Evolutionary conservation across 1,140 invertebrate genomes (phyloP).

Genomic region (Lamellibrachia luymesi): DNA sequence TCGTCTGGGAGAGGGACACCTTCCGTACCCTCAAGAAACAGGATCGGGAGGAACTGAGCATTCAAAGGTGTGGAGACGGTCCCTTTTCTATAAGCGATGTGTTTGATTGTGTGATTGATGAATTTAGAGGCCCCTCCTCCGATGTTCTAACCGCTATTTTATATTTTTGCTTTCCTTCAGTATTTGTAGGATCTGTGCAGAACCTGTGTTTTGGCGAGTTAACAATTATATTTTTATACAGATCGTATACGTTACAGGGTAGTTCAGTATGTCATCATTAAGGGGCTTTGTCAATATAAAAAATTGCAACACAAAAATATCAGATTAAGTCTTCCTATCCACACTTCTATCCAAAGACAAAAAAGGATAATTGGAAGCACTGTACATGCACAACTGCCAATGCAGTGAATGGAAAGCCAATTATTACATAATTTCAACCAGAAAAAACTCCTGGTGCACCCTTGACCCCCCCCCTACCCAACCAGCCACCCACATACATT

Average conservation of each 20-base stretch:
- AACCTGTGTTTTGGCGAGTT: neutral
- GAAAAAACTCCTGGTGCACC: no score
- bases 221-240: neutral
- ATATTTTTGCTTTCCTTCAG: neutral
- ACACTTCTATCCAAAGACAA: no score
- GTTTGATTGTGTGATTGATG: neutral
- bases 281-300: neutral
- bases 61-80: slow-evolving; percentile 6
- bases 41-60: slow-evolving; percentile 19
- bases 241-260: neutral
- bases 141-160: no score
- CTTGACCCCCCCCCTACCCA: no score
- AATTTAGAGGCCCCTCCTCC: neutral
- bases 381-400: no score
- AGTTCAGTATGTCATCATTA: neutral
- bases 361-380: no score
- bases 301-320: no score
- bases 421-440: no score
- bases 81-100: neutral
- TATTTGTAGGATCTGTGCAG: neutral
- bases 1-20: slow-evolving; percentile 48
- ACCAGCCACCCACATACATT: no score
- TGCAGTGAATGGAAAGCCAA: no score
- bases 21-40: slow-evolving; percentile 38
- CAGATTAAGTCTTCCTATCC: no score